Evolutionary conservation across 2,113 vertebrate genomes (phyloP), one percentile per base, ranked within the genome.

Genomic region (Caranx ignobilis): DNA sequence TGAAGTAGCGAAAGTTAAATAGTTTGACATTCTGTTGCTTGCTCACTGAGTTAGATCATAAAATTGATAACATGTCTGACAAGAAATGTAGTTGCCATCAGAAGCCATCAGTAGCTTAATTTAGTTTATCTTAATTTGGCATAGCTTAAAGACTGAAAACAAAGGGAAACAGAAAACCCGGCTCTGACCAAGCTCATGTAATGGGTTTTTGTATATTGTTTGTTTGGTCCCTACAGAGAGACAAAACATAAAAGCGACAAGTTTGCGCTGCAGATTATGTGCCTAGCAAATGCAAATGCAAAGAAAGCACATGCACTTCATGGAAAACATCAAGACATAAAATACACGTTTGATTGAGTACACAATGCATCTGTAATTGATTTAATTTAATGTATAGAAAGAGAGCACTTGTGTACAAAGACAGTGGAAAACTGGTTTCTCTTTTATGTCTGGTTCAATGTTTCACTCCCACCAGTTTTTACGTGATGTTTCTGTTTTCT

Each of bases 401-500:
- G 39, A 56, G 57, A 82, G 26, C 15, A 67, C 3, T 57, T 62
- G 64, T 34, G 26, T 41, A 57, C 6, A 71, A 2, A 48, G 48
- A 59, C 37, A 81, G 61, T 77, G 76, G 66, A 88, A 88, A 87
- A 68, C 55, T 48, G 26, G 7, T 55, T 77, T 61, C 18, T 80
- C 12, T 83, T 70, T 71, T 75, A 66, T 67, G n/a, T 73, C 56
- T 83, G 54, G n/a, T 50, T 81, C 39, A 77, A 39, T 32, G 56
- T 77, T 75, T 75, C 63, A 71, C 80, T 87, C 80, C 64, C 35
- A 81, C 55, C 52, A 54, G 45, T 59, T 83, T 79, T 85, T 74
- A 92, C 88, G 84, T 88, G 56, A 79, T 82, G 70, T 72, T 61
- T 62, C 77, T 87, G 41, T 76, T 73, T 79, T 81, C 78, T 74